Base-by-base conservation (phyloP, 2,797 vertebrate genomes). In the Champsocephalus gunnari region DNA sequence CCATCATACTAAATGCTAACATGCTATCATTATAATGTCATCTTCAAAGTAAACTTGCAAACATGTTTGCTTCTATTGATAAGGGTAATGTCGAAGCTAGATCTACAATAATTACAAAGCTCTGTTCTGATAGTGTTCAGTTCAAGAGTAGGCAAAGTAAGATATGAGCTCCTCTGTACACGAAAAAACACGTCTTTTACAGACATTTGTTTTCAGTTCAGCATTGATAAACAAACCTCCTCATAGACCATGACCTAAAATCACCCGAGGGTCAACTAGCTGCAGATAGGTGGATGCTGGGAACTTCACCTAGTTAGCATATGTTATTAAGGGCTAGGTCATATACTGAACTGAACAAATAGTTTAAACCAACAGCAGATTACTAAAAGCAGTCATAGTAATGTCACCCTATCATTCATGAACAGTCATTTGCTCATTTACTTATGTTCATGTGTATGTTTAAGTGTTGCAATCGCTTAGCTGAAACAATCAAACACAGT, bases 111-210 rank as follows among this genome's bases (percentile, higher is more conserved):
- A 66, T 32, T 34, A 63, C 19, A 48, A 48, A 12, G 10, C 17
- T 4, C 32, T 41, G 28, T 1, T 53, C 16, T 28, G 21, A 64
- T 49, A 10, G 12, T 28, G 9, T 3, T 19, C 16, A 24, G 44
- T 16, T 21, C 45, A 48, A 50, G 49, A 55, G 14, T 7, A 4
- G 8, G 7, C 14, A 12, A 11, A 24, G 64, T 14, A 43, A 43
- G 24, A 50, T 11, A 41, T 13, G 19, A 45, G 7, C 12, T 44
- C 32, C 16, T 61, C 16, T 45, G 48, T 16, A 34, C 6, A 32
- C 47, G 65, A 19, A 67, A 50, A 71, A 64, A 55, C 9, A 59
- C 44, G 43, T 55, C 12, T 21, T 53, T 2, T 58, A 64, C 17
- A 48, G 47, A 58, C 12, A 62, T 17, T 74, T 19, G n/a, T 9